Percentiles rank a stretch among this genome's conserved stretches.
Evolutionary conservation across 2,888 invertebrate species (phyloP).

Genomic region (Creontiades dilutus): DNA sequence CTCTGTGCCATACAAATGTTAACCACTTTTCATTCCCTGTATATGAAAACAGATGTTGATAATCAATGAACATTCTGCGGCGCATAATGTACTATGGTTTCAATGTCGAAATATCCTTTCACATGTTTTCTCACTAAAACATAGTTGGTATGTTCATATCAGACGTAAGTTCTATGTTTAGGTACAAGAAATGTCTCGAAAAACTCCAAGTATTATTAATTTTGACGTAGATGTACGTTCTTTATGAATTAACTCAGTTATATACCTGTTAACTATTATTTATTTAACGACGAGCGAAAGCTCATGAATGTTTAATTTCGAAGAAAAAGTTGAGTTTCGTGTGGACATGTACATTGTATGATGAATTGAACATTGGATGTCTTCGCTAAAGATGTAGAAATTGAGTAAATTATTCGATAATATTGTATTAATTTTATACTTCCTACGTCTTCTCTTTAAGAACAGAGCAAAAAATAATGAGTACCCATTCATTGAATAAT

Average conservation of each 20-base stretch:
- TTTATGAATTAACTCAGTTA: background rate
- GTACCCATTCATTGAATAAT: no score
- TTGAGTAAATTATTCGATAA: constrained; percentile 13
- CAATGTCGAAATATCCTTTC: constrained; percentile 48
- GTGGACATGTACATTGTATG: background rate
- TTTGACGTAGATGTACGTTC: background rate
- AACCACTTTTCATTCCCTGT: background rate
- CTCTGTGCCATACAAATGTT: constrained; percentile 49
- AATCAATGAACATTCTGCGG: constrained; percentile 68
- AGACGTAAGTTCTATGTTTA: no score
- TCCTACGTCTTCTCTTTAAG: background rate
- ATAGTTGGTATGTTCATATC: no score
- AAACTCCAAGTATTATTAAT: no score
- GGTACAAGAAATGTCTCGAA: no score
- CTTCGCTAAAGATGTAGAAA: background rate
- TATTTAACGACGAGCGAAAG: background rate
- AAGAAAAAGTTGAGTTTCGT: background rate
- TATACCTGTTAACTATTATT: constrained; percentile 19
- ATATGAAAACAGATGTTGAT: constrained; percentile 55
- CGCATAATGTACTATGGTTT: constrained; percentile 66
- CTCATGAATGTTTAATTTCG: background rate
- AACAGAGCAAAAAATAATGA: no score
- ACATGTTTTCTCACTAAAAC: background rate
- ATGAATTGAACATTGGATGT: background rate
- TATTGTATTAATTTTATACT: background rate